Evolutionary conservation across 2,888 invertebrate genomes (phyloP).

Genomic region (Coleophora flavipennella): DNA sequence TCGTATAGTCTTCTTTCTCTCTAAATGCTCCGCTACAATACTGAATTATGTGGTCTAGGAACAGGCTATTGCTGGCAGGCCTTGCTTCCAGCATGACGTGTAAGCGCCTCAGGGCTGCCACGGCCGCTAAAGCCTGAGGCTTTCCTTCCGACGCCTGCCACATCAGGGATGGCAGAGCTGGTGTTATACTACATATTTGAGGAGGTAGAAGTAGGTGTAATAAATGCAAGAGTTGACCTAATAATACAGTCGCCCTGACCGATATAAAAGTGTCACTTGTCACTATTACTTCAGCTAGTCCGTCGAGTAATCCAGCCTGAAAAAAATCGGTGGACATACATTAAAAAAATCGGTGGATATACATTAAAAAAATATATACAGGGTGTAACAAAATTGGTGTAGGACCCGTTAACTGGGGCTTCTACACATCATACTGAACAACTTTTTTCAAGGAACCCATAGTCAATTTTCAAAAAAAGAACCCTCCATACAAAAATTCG

Average conservation of each 20-base stretch:
- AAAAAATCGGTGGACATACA: conserved; percentile 18
- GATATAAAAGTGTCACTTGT: conserved; percentile 92
- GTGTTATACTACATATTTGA: conserved; percentile 86
- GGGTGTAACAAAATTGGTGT: too few relatives aligned
- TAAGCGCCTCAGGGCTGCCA: conserved; percentile 84
- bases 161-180: conserved; percentile 87
- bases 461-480: too few relatives aligned
- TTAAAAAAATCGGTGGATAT: too few relatives aligned
- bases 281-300: conserved; percentile 92
- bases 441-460: too few relatives aligned
- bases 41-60: conserved; percentile 84
- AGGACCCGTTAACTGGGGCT: too few relatives aligned
- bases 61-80: conserved; percentile 86
- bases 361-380: too few relatives aligned
- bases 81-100: conserved; percentile 86
- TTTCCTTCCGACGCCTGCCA: conserved; percentile 84
- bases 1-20: conserved; percentile 42
- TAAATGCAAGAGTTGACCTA: conserved; percentile 91
- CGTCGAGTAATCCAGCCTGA: conserved; percentile 85
- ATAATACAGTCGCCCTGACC: conserved; percentile 90
- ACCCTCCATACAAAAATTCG: too few relatives aligned
- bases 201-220: conserved; percentile 89
- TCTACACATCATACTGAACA: too few relatives aligned
- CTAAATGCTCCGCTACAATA: conserved; percentile 60
- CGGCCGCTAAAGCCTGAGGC: conserved; percentile 86